Conservation (phyloP, 1,140 invertebrate genomes). For the Megalonaias nervosa region DNA sequence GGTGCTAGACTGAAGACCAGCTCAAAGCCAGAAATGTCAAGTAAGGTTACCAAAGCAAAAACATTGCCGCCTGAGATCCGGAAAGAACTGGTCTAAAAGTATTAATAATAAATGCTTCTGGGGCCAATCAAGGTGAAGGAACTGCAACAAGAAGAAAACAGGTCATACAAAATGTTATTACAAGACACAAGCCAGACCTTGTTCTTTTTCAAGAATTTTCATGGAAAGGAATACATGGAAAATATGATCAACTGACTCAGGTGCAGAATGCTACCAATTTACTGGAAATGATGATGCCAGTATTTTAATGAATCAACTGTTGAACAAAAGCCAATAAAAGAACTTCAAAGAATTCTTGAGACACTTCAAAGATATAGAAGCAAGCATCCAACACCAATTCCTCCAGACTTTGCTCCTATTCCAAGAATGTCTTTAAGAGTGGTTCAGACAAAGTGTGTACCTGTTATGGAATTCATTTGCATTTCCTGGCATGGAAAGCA, state of each 20-base stretch:
- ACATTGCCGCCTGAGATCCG: no score
- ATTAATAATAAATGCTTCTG: constrained; percentile 21
- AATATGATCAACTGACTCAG: constrained; percentile 4
- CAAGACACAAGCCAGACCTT: constrained; percentile 10
- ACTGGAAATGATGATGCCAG: constrained; percentile 14
- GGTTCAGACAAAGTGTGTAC: background rate
- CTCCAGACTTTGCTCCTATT: constrained; percentile 10
- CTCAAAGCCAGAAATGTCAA: no score
- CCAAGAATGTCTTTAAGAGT: constrained; percentile 2
- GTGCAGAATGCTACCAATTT: constrained; percentile 11
- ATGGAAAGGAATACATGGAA: constrained; percentile 14
- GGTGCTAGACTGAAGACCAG: no score
- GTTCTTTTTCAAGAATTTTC: no score
- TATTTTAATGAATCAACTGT: constrained; percentile 15
- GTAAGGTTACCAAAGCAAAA: no score
- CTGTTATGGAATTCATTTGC: constrained; percentile 8
- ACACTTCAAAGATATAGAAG: background rate
- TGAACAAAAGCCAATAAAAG: background rate
- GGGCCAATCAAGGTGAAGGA: constrained; percentile 2
- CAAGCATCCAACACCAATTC: constrained; percentile 10
- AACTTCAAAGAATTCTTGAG: background rate
- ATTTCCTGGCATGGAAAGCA: constrained; percentile 14
- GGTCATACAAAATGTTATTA: constrained; percentile 12
- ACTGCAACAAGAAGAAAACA: constrained; percentile 14
- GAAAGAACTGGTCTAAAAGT: background rate